Conservation (phyloP, 2,888 invertebrate species). For the Ochlodes sylvanus region DNA sequence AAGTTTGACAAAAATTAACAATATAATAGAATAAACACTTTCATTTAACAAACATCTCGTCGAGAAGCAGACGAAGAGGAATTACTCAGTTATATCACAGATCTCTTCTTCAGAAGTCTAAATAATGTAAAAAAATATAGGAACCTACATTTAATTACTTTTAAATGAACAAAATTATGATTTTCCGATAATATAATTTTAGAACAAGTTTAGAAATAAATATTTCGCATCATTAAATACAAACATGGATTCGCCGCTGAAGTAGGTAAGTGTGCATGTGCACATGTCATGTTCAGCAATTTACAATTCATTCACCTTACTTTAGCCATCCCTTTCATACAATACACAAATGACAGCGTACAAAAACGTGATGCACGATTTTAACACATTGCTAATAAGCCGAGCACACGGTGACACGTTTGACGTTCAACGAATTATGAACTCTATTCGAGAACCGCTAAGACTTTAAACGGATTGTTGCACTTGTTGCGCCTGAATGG, state of each 20-base stretch:
- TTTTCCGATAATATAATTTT: too few species aligned
- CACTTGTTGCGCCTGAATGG: slow-evolving; percentile 60
- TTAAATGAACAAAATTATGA: too few species aligned
- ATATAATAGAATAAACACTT: too few species aligned
- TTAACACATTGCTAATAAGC: slow-evolving; percentile 73
- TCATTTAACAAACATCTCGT: too few species aligned
- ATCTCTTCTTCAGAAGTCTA: too few species aligned
- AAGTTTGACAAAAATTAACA: too few species aligned
- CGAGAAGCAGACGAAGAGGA: too few species aligned
- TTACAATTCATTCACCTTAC: slow-evolving; percentile 69
- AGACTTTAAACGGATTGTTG: slow-evolving; percentile 53
- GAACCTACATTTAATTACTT: too few species aligned
- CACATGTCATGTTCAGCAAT: slow-evolving; percentile 56
- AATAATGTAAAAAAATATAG: too few species aligned
- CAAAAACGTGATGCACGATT: slow-evolving; percentile 66
- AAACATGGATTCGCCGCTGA: slow-evolving; percentile 29
- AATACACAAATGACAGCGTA: slow-evolving; percentile 49
- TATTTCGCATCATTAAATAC: slow-evolving; percentile 12
- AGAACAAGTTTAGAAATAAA: not conserved
- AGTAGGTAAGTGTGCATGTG: slow-evolving; percentile 51
- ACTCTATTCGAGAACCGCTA: slow-evolving; percentile 56
- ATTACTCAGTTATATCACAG: too few species aligned
- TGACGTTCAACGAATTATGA: slow-evolving; percentile 51
- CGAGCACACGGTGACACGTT: slow-evolving; percentile 60
- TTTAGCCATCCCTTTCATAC: slow-evolving; percentile 59